Conservation (phyloP, 2,888 invertebrate species). For the Aproaerema taeniolella region DNA sequence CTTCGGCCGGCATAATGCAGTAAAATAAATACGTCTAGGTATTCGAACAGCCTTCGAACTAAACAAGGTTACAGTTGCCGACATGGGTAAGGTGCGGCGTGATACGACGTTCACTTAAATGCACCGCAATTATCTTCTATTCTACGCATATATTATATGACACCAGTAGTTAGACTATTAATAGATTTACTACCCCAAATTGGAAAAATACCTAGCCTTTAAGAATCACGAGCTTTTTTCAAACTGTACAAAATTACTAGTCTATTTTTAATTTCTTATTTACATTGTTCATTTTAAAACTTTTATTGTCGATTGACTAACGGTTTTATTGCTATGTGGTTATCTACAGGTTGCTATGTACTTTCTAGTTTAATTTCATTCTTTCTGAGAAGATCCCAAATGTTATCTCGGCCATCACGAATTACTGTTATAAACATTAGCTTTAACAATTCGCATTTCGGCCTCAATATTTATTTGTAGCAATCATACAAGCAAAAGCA, state of each 20-base stretch:
- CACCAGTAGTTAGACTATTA: conserved; percentile 27
- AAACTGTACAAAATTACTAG: no score
- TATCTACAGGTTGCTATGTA: conserved; percentile 37
- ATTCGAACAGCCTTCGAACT: conserved; percentile 42
- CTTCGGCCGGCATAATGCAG: conserved; percentile 39
- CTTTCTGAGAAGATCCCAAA: conserved; percentile 48
- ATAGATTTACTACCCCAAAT: conserved; percentile 19
- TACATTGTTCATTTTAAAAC: not conserved
- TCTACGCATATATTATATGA: conserved; percentile 28
- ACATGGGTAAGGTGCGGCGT: conserved; percentile 36
- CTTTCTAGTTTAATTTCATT: conserved; percentile 37
- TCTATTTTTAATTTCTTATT: not conserved
- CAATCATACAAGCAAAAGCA: conserved; percentile 31
- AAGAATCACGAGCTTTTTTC: no score
- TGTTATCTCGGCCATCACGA: conserved; percentile 51
- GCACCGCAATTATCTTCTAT: conserved; percentile 39
- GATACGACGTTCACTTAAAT: conserved; percentile 40
- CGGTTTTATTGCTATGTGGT: conserved; percentile 40
- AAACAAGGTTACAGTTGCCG: conserved; percentile 43
- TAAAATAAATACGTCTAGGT: conserved; percentile 41
- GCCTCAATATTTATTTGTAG: conserved; percentile 43
- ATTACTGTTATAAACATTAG: conserved; percentile 51
- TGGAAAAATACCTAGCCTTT: no score
- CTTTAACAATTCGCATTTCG: conserved; percentile 37
- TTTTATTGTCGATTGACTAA: conserved; percentile 50